These are phyloP conservation scores for Pandemis corylana DNA, from an alignment of 2,888 invertebrate species.

Conservation along the genomic window DNA sequence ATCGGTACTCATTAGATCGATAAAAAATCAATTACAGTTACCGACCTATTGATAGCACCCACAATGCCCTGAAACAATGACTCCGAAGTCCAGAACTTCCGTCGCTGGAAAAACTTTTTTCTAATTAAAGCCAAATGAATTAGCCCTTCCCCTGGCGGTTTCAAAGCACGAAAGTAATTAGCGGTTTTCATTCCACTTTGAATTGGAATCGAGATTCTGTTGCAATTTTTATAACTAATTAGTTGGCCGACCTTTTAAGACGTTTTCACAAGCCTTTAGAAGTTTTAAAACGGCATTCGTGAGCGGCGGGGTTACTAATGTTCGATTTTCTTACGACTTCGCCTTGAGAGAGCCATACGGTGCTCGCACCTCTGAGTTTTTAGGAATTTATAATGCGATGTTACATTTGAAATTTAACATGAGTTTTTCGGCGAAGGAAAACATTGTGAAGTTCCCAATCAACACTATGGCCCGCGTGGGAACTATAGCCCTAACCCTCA, in stretches of 20 bases:
- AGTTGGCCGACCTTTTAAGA: constrained; percentile 16
- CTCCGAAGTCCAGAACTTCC: constrained; percentile 35
- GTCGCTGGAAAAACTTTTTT: constrained; percentile 47
- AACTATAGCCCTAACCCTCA: too few species aligned
- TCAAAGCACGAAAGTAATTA: constrained; percentile 50
- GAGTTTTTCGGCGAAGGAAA: too few species aligned
- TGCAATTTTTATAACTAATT: constrained; percentile 39
- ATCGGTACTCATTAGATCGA: background rate
- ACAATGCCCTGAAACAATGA: constrained; percentile 42
- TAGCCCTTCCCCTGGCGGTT: constrained; percentile 45
- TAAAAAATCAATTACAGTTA: constrained; percentile 30
- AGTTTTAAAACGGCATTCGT: constrained; percentile 10
- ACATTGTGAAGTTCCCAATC: too few species aligned
- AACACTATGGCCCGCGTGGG: too few species aligned
- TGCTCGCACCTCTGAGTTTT: too few species aligned
- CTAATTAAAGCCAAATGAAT: constrained; percentile 53
- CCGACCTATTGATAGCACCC: constrained; percentile 25
- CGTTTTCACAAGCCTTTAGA: constrained; percentile 16
- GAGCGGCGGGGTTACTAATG: background rate
- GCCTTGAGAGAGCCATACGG: background rate
- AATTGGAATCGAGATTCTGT: constrained; percentile 43
- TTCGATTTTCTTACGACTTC: background rate
- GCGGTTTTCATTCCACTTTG: constrained; percentile 43
- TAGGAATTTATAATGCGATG: too few species aligned
- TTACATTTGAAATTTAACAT: too few species aligned